These are phyloP conservation scores for Zaprionus obscuricornis DNA, from an alignment of 2,888 invertebrate species.

Conservation along the genomic window DNA sequence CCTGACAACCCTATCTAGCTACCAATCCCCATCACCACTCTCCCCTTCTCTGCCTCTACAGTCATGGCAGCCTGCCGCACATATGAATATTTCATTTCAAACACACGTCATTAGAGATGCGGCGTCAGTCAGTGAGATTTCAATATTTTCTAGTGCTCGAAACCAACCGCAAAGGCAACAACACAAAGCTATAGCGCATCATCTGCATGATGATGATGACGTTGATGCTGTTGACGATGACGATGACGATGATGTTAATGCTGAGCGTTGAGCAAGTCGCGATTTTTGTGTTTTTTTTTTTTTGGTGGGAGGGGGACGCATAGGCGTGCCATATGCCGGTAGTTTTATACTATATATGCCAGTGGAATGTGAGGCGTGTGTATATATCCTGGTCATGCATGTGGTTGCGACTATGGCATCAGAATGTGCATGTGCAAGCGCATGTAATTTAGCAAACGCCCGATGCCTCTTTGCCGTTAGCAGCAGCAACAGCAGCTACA, in stretches of 20 bases:
- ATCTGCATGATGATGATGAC: constrained; percentile 33
- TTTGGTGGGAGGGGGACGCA: too few relatives aligned
- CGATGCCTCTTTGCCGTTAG: constrained; percentile 52
- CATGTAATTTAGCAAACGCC: constrained; percentile 73
- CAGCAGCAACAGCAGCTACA: too few relatives aligned
- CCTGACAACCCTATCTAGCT: constrained; percentile 18
- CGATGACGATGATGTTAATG: constrained; percentile 33
- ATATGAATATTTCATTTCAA: constrained; percentile 76
- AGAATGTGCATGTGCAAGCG: constrained; percentile 47
- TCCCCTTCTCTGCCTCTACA: constrained; percentile 12
- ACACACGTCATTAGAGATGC: constrained; percentile 75
- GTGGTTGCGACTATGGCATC: constrained; percentile 23
- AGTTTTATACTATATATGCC: constrained; percentile 12
- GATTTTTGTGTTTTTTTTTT: too few relatives aligned
- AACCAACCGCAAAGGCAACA: constrained; percentile 48
- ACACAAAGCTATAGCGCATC: constrained; percentile 34
- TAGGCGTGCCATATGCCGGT: constrained; percentile 21
- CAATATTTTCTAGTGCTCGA: constrained; percentile 71
- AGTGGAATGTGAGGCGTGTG: constrained; percentile 6
- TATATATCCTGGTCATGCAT: constrained; percentile 26
- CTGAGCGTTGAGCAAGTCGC: too few relatives aligned
- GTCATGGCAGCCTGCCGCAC: constrained; percentile 43
- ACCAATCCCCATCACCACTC: neutral
- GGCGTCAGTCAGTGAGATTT: constrained; percentile 75
- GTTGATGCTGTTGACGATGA: constrained; percentile 35